Conservation (phyloP, 2,888 invertebrate species). For the Drosophila ustulata region DNA sequence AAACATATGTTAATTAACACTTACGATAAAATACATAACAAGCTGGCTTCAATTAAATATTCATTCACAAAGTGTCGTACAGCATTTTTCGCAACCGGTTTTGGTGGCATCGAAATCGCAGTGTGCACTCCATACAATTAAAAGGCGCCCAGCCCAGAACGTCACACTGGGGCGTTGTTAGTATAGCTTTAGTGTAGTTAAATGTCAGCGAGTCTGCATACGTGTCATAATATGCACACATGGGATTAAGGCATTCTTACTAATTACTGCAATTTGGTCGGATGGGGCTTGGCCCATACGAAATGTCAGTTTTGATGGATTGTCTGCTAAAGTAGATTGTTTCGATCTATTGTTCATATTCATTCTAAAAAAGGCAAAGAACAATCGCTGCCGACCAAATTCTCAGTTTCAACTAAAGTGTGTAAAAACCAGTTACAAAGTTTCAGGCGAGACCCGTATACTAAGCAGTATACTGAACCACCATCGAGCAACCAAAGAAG, state of each 20-base stretch:
- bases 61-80: constrained; percentile 55
- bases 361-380: background rate
- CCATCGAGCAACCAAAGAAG: constrained; percentile 50
- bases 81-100: constrained; percentile 53
- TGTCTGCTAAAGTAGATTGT: constrained; percentile 24
- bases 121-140: constrained; percentile 47
- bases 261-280: constrained; percentile 41
- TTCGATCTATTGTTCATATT: constrained; percentile 28
- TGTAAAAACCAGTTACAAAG: constrained; percentile 56
- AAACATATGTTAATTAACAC: constrained; percentile 65
- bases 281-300: constrained; percentile 19
- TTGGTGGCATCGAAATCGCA: constrained; percentile 52
- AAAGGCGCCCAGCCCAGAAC: constrained; percentile 64
- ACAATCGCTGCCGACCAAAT: constrained; percentile 37
- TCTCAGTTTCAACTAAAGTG: constrained; percentile 24
- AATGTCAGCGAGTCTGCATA: constrained; percentile 44
- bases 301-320: constrained; percentile 61
- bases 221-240: constrained; percentile 37
- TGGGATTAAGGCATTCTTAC: constrained; percentile 41
- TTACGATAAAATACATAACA: constrained; percentile 48
- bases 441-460: constrained; percentile 22
- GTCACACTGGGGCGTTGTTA: constrained; percentile 41
- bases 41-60: constrained; percentile 42
- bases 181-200: constrained; percentile 43
- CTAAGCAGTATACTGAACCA: background rate